These are phyloP conservation scores for Lordiphosa clarofinis DNA, from an alignment of 1,140 invertebrate genomes.

Conservation along the genomic window DNA sequence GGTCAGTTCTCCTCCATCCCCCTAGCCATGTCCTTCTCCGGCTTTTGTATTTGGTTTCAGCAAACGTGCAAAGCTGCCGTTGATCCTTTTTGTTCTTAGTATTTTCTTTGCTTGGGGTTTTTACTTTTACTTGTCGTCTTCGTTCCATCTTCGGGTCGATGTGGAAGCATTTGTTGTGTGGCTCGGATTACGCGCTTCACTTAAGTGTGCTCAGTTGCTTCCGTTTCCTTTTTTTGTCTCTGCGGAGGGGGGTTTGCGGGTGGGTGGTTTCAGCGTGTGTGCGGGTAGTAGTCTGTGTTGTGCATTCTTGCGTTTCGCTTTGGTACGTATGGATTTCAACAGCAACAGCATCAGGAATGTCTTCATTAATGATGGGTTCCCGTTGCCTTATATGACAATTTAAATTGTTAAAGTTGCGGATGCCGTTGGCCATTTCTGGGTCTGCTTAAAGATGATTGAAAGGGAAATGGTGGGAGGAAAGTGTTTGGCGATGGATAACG, in stretches of 20 bases:
- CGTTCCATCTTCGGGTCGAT: conserved; percentile 11
- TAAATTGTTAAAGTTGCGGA: conserved; percentile 5
- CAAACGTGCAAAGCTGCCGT: conserved; percentile 69
- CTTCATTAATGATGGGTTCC: conserved; percentile 62
- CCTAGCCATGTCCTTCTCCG: background rate
- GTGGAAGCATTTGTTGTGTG: conserved; percentile 64
- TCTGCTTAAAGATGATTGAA: conserved; percentile 4
- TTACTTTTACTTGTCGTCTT: conserved; percentile 16
- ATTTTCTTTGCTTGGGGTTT: conserved; percentile 40
- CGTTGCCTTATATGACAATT: conserved; percentile 24
- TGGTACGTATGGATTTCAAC: conserved; percentile 43
- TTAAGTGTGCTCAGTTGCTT: conserved; percentile 72
- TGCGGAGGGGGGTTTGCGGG: conserved; percentile 5
- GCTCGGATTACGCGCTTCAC: conserved; percentile 77
- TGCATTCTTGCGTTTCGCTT: conserved; percentile 37
- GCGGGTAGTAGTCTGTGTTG: conserved; percentile 13
- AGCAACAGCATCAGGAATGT: conserved; percentile 35
- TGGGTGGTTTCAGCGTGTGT: conserved; percentile 6
- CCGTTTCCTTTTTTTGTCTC: conserved; percentile 46
- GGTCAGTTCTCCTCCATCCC: background rate
- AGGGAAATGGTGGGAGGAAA: background rate
- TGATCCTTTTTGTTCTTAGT: conserved; percentile 70
- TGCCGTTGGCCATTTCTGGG: background rate
- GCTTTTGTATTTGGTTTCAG: conserved; percentile 58
- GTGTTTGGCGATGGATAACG: no score